Conservation (phyloP, 1,140 invertebrate genomes). For the Zaprionus nigranus region DNA sequence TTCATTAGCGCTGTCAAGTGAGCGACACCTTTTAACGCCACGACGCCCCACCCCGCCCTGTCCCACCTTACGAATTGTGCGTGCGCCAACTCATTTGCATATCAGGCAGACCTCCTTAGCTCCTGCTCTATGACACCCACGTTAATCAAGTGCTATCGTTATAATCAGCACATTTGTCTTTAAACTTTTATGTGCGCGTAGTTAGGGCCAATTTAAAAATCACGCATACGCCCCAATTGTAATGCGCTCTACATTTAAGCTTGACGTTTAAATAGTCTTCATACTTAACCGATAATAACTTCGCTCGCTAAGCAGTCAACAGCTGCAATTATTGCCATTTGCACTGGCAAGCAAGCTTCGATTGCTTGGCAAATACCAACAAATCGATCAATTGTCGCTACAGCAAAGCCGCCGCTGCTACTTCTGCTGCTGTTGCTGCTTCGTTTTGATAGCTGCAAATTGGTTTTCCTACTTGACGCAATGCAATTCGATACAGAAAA, state of each 20-base stretch:
- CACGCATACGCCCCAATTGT: slow-evolving; percentile 31
- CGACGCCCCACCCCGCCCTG: no score
- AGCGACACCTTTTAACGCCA: slow-evolving; percentile 51
- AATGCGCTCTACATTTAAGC: neutral
- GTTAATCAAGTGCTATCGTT: slow-evolving; percentile 78
- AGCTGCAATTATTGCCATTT: slow-evolving; percentile 49
- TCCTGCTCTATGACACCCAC: neutral
- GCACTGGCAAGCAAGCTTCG: slow-evolving; percentile 36
- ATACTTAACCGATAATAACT: slow-evolving; percentile 60
- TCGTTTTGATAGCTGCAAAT: slow-evolving; percentile 81
- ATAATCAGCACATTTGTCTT: slow-evolving; percentile 76
- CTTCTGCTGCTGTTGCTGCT: slow-evolving; percentile 26
- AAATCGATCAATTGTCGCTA: slow-evolving; percentile 77
- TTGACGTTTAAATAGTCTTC: neutral
- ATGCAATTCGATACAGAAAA: slow-evolving; percentile 66
- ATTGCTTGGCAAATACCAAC: slow-evolving; percentile 74
- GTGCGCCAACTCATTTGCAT: slow-evolving; percentile 65
- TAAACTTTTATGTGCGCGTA: slow-evolving; percentile 72
- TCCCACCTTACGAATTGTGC: neutral
- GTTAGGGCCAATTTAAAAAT: slow-evolving; percentile 15
- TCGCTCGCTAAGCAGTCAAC: slow-evolving; percentile 23
- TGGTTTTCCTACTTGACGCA: slow-evolving; percentile 71
- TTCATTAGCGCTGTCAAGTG: slow-evolving; percentile 69
- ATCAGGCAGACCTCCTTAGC: slow-evolving; percentile 8
- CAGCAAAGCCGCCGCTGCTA: slow-evolving; percentile 29